phyloP scores from a whole-genome alignment of 1,140 invertebrate species.

The Cyclina sinensis region DNA sequence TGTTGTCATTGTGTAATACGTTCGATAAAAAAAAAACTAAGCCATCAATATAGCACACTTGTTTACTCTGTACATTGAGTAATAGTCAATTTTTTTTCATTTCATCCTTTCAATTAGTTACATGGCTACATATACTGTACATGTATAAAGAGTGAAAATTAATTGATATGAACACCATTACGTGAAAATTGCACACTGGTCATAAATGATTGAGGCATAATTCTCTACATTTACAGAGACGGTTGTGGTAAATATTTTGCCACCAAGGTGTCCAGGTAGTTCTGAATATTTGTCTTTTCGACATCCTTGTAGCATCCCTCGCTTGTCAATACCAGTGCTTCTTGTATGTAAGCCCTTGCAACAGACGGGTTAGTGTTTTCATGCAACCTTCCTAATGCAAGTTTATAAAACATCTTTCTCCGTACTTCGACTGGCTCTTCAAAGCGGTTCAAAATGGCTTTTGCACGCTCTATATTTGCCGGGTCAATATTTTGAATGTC shows the following conservation, averaged over 20 bases:
- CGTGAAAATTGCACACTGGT: too few relatives aligned
- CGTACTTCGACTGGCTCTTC: constrained; percentile 7
- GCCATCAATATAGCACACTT: too few relatives aligned
- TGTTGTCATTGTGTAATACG: too few relatives aligned
- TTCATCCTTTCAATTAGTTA: too few relatives aligned
- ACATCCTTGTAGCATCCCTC: constrained; percentile 34
- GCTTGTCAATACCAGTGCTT: not conserved
- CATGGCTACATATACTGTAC: too few relatives aligned
- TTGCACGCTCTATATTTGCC: not conserved
- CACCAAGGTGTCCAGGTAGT: not conserved
- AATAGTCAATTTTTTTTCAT: too few relatives aligned
- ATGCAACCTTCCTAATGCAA: not conserved
- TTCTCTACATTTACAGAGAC: not conserved
- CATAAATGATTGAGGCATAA: too few relatives aligned
- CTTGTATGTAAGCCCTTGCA: constrained; percentile 15
- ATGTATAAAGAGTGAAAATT: too few relatives aligned
- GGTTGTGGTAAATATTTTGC: not conserved
- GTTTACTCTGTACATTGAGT: too few relatives aligned
- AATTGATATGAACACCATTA: too few relatives aligned
- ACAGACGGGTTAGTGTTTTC: not conserved
- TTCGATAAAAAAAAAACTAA: too few relatives aligned
- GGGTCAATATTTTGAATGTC: constrained; percentile 3
- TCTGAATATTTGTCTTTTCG: constrained; percentile 21
- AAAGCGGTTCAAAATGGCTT: constrained; percentile 11
- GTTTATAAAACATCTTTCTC: constrained; percentile 35